Conservation (phyloP, 1,140 invertebrate genomes). For the Xylocopa sonorina region DNA sequence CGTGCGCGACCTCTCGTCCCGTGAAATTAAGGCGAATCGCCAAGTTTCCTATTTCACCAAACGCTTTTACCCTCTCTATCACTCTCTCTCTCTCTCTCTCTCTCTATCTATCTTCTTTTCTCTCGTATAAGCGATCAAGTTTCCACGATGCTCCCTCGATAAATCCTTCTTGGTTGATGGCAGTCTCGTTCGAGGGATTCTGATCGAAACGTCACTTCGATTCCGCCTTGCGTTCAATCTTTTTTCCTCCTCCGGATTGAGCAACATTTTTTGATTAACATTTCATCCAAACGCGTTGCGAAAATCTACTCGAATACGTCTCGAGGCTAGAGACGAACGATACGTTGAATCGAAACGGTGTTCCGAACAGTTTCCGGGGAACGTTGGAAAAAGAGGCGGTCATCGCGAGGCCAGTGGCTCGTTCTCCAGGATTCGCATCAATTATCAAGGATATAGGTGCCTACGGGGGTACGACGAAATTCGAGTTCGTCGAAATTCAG, state of each 20-base stretch:
- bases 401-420: neutral
- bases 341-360: no score
- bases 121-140: constrained; percentile 35
- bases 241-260: neutral
- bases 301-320: no score
- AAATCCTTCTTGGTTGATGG: constrained; percentile 36
- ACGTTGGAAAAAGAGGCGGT: no score
- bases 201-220: constrained; percentile 3
- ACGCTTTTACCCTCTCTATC: no score
- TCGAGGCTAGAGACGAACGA: no score
- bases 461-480: constrained; percentile 60
- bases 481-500: constrained; percentile 66
- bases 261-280: no score
- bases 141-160: constrained; percentile 18
- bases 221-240: neutral
- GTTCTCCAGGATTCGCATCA: constrained; percentile 3
- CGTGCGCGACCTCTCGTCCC: constrained; percentile 3
- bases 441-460: constrained; percentile 47
- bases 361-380: no score
- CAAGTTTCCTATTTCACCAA: constrained; percentile 64
- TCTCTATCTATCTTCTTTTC: no score
- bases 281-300: no score
- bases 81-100: no score
- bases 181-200: neutral
- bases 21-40: constrained; percentile 69